These are phyloP conservation scores for Macrobrachium rosenbergii DNA, from an alignment of 1,140 invertebrate species.

Conservation along the genomic window DNA sequence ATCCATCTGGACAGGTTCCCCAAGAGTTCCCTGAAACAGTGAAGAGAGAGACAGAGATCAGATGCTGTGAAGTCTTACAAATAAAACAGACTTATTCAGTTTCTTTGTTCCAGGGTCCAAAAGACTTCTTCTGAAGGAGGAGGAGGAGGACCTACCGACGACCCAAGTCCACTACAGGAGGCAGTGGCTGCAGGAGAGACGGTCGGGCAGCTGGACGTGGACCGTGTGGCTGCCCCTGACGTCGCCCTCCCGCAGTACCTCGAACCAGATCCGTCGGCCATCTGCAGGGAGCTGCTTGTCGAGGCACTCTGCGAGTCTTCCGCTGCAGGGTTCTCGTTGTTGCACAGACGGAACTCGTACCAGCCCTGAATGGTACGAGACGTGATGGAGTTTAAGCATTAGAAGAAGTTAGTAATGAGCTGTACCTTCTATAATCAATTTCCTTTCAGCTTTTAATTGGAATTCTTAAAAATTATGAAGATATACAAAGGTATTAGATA, in stretches of 20 bases:
- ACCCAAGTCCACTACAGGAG: slow-evolving; percentile 79
- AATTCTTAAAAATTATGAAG: no score
- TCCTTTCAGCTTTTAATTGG: no score
- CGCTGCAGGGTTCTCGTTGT: slow-evolving; percentile 83
- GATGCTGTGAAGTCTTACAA: neutral
- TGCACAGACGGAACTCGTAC: slow-evolving; percentile 86
- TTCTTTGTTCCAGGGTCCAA: neutral
- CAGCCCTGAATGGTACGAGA: no score
- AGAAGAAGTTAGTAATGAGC: no score
- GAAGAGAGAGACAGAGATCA: neutral
- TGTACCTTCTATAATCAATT: no score
- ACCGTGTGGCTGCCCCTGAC: slow-evolving; percentile 83
- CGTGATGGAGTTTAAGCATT: no score
- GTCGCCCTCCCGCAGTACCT: slow-evolving; percentile 75
- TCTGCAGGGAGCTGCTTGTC: slow-evolving; percentile 81
- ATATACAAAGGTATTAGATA: no score
- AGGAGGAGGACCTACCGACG: neutral
- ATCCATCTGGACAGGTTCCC: slow-evolving; percentile 87
- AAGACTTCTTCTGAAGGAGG: neutral
- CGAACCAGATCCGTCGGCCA: slow-evolving; percentile 74
- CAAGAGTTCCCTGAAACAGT: slow-evolving; percentile 81
- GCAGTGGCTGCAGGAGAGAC: slow-evolving; percentile 76
- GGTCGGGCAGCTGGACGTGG: slow-evolving; percentile 81
- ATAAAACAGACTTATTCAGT: neutral
- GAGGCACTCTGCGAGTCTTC: slow-evolving; percentile 85